A percentile compares a stretch with the other conserved stretches of the same genome.
Evolutionary conservation across 1,140 invertebrate species (phyloP).

Genomic region (Hyles vespertilio): DNA sequence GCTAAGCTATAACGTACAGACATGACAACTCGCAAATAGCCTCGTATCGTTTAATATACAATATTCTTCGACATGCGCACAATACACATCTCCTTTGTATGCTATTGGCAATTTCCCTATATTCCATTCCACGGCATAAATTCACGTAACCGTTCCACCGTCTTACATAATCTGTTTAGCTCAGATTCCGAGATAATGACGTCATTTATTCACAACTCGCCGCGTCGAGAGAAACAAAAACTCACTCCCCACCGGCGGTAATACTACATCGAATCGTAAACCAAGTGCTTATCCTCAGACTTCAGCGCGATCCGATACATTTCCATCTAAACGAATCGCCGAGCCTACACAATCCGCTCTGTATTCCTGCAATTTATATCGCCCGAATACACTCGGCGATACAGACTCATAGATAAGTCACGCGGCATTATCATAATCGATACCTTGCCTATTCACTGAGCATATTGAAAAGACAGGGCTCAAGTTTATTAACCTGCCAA

Average conservation of each 20-base stretch:
- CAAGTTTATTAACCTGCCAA: slow-evolving; percentile 44
- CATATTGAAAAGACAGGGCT: slow-evolving; percentile 33
- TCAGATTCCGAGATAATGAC: too few species aligned
- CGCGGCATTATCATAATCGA: slow-evolving; percentile 40
- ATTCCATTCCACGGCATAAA: too few species aligned
- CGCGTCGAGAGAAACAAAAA: too few species aligned
- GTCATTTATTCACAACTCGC: too few species aligned
- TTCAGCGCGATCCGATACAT: not conserved
- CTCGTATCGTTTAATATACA: too few species aligned
- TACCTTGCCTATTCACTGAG: slow-evolving; percentile 19
- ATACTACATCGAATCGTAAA: slow-evolving; percentile 10
- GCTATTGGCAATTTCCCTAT: too few species aligned
- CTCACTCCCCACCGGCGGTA: not conserved
- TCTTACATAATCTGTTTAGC: too few species aligned
- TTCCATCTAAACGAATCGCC: slow-evolving; percentile 8
- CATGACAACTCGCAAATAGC: too few species aligned
- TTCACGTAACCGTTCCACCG: too few species aligned
- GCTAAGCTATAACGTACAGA: too few species aligned
- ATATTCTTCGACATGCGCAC: too few species aligned
- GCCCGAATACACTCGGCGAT: slow-evolving; percentile 3
- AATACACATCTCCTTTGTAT: too few species aligned
- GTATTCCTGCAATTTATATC: slow-evolving; percentile 7
- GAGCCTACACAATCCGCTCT: slow-evolving; percentile 3
- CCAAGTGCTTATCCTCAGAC: slow-evolving; percentile 8
- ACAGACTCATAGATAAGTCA: slow-evolving; percentile 17